Conservation (phyloP, 2,797 vertebrate species). For the Capromys pilorides region DNA sequence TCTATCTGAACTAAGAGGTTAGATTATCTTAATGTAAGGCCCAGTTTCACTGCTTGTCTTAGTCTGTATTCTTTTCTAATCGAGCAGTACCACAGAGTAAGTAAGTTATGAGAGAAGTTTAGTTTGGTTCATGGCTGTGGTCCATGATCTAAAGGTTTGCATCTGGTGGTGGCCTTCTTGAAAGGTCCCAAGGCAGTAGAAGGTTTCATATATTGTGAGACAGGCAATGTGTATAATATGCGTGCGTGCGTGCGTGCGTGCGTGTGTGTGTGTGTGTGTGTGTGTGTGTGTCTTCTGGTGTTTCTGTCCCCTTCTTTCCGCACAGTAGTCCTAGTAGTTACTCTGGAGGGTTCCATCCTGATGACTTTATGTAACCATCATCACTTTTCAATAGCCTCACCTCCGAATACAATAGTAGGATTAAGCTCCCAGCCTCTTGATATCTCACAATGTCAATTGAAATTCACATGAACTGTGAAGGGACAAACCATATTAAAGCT, state of each 20-base stretch:
- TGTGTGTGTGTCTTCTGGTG: background rate
- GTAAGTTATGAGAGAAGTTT: background rate
- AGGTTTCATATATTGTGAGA: too few species aligned
- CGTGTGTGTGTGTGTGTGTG: background rate
- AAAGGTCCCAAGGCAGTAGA: background rate
- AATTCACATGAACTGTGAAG: background rate
- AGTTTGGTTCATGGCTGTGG: background rate
- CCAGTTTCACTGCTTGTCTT: background rate
- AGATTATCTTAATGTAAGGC: conserved; percentile 32
- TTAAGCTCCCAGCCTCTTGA: background rate
- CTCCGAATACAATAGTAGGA: too few species aligned
- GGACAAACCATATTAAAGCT: background rate
- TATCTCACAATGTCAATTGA: background rate
- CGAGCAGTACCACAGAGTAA: background rate
- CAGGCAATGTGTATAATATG: background rate
- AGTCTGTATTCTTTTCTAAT: background rate
- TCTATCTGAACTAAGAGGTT: background rate
- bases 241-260: too few species aligned
- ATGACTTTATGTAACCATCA: background rate
- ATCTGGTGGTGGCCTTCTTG: background rate
- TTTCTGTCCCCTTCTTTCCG: background rate
- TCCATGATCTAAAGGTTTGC: background rate
- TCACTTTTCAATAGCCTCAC: background rate
- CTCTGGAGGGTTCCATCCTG: background rate
- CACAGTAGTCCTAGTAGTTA: background rate